These are phyloP conservation scores for Paraescarpia echinospica DNA, from an alignment of 1,140 invertebrate genomes.

Conservation along the genomic window DNA sequence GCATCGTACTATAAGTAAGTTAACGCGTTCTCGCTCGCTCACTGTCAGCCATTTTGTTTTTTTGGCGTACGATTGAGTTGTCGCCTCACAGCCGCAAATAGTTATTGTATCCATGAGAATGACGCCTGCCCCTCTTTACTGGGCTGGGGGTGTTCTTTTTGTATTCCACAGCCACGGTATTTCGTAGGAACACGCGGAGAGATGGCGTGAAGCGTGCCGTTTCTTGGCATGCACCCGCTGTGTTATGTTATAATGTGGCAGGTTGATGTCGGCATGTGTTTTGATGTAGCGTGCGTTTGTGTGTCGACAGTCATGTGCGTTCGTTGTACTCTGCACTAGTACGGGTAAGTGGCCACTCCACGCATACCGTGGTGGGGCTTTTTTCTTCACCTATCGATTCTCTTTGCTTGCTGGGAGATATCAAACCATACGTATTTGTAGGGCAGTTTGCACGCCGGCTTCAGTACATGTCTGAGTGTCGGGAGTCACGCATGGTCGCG, in stretches of 20 bases:
- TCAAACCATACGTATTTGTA: neutral
- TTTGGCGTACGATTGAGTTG: neutral
- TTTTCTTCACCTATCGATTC: neutral
- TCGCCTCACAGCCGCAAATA: neutral
- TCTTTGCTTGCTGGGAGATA: neutral
- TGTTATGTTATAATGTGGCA: neutral
- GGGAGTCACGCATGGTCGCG: neutral
- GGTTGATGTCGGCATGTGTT: neutral
- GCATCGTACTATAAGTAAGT: neutral
- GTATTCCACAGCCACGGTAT: neutral
- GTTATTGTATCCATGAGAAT: neutral
- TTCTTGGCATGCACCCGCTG: neutral
- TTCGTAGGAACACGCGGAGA: too few relatives aligned
- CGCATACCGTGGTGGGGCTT: neutral
- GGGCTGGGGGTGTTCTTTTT: neutral
- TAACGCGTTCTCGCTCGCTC: neutral
- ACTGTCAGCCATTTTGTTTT: neutral
- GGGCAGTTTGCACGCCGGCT: neutral
- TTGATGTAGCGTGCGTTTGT: neutral
- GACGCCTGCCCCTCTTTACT: neutral
- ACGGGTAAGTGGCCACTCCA: neutral
- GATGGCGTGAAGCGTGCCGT: neutral
- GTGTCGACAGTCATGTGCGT: neutral
- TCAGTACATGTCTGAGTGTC: neutral
- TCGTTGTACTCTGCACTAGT: neutral